phyloP scores from a whole-genome alignment of 2,888 invertebrate genomes.

The Orgyia antiqua region DNA sequence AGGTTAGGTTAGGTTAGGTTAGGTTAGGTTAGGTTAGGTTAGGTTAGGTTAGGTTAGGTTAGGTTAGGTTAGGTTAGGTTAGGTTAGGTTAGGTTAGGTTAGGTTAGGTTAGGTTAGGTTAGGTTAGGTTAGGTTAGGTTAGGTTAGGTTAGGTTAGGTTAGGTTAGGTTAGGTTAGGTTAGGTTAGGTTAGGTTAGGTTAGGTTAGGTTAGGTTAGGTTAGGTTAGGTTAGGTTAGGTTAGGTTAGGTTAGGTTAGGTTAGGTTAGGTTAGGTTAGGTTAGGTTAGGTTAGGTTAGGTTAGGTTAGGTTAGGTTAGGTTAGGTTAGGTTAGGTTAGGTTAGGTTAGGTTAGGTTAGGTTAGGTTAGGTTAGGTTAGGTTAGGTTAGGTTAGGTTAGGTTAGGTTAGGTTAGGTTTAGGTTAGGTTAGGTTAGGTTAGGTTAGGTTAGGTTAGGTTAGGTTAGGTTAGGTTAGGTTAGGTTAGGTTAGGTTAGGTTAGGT shows the following conservation, averaged over 20 bases:
- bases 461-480: constrained; percentile 22
- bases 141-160: constrained; percentile 18
- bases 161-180: constrained; percentile 15
- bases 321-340: constrained; percentile 23
- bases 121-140: constrained; percentile 20
- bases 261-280: constrained; percentile 18
- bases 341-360: constrained; percentile 23
- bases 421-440: constrained; percentile 19
- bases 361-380: constrained; percentile 22
- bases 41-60: constrained; percentile 15
- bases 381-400: constrained; percentile 19
- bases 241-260: constrained; percentile 15
- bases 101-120: constrained; percentile 19
- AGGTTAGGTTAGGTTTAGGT: constrained; percentile 19
- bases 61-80: constrained; percentile 19
- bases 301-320: constrained; percentile 22
- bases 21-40: constrained; percentile 18
- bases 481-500: constrained; percentile 21
- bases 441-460: constrained; percentile 23
- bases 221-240: constrained; percentile 10
- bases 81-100: constrained; percentile 18
- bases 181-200: constrained; percentile 20
- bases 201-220: constrained; percentile 12
- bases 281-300: constrained; percentile 21
- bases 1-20: constrained; percentile 14